A percentile compares a stretch with the other conserved stretches of the same genome.
These are phyloP conservation scores for Cataglyphis albicans DNA, from an alignment of 2,888 invertebrate genomes.

Conservation along the genomic window DNA sequence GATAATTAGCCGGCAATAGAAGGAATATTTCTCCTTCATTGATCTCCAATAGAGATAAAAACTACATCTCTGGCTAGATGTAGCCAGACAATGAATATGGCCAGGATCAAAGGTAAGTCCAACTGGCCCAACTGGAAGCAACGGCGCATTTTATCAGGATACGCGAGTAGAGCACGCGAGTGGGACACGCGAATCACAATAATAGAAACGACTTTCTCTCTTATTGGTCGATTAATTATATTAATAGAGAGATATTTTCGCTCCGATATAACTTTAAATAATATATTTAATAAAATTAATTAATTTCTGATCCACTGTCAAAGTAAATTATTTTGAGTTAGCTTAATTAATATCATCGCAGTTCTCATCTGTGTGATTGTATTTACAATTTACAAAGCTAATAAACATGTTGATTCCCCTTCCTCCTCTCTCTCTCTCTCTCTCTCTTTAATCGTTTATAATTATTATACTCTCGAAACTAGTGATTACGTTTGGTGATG, in stretches of 20 bases:
- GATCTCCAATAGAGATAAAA: too few relatives aligned
- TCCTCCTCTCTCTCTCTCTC: too few relatives aligned
- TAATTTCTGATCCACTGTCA: conserved; percentile 12
- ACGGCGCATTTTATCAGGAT: too few relatives aligned
- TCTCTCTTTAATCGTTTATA: neutral
- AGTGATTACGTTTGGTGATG: conserved; percentile 17
- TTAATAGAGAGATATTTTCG: conserved; percentile 41
- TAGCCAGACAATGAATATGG: too few relatives aligned
- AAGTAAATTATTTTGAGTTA: conserved; percentile 22
- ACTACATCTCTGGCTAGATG: too few relatives aligned
- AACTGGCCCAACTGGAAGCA: too few relatives aligned
- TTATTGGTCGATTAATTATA: conserved; percentile 27
- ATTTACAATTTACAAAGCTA: conserved; percentile 38
- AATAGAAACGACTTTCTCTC: neutral
- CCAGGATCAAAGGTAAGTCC: too few relatives aligned
- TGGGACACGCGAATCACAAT: neutral
- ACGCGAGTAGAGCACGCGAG: too few relatives aligned
- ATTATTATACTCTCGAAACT: conserved; percentile 30
- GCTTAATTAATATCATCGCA: conserved; percentile 5
- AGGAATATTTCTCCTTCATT: too few relatives aligned
- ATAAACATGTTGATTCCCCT: neutral
- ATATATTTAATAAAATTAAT: conserved; percentile 37
- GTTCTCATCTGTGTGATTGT: neutral
- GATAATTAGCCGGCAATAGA: too few relatives aligned
- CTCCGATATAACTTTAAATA: conserved; percentile 11